These are phyloP conservation scores for Stomatorhinus ivindoensis DNA, from an alignment of 2,113 vertebrate genomes.

Conservation along the genomic window DNA sequence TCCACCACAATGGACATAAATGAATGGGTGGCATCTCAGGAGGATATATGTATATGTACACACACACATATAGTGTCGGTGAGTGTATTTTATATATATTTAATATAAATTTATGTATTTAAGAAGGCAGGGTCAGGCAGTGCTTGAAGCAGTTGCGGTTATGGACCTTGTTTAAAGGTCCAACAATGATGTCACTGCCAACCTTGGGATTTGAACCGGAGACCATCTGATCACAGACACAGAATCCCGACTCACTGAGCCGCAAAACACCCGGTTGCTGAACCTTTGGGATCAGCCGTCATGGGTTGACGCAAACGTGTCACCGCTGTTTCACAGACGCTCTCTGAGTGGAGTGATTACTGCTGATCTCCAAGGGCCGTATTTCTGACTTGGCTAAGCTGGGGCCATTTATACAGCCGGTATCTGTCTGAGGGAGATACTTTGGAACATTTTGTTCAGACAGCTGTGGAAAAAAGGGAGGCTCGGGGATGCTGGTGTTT, in stretches of 20 bases:
- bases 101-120: neutral
- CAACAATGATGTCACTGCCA: neutral
- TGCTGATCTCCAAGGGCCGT: neutral
- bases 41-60: too few relatives aligned
- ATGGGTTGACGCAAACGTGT: neutral
- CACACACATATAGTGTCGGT: too few relatives aligned
- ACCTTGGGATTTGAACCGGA: neutral
- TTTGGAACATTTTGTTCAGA: constrained; percentile 50
- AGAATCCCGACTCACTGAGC: neutral
- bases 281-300: neutral
- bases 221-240: neutral
- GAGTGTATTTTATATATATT: neutral
- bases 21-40: too few relatives aligned
- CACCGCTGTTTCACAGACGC: neutral
- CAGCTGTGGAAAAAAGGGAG: constrained; percentile 39
- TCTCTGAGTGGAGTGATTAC: constrained; percentile 6
- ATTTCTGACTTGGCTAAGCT: constrained; percentile 17
- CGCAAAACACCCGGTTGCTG: neutral
- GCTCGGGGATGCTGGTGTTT: constrained; percentile 22
- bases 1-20: too few relatives aligned
- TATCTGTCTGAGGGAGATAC: constrained; percentile 20
- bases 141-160: neutral
- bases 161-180: neutral
- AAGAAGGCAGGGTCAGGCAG: neutral
- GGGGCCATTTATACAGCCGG: neutral